Evolutionary conservation across 2,888 invertebrate genomes (phyloP).

Genomic region (Nephrotoma flavescens): DNA sequence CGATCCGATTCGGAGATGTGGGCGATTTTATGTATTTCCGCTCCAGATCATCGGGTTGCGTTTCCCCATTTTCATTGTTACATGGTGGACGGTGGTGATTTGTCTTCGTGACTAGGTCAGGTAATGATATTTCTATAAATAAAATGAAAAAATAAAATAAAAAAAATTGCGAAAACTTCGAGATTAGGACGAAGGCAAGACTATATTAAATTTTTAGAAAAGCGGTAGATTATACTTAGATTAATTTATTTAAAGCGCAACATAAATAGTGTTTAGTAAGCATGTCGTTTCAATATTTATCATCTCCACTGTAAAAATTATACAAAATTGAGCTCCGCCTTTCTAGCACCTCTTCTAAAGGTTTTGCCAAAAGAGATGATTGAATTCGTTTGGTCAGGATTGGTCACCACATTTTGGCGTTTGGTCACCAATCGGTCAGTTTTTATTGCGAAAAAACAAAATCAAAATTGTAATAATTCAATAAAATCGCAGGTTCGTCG

Average conservation of each 20-base stretch:
- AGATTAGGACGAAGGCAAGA: neutral
- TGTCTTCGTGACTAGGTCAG: conserved; percentile 14
- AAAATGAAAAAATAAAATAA: conserved; percentile 15
- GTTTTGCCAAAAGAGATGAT: no score
- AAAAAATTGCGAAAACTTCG: conserved; percentile 5
- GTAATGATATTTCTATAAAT: conserved; percentile 16
- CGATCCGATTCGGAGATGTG: neutral
- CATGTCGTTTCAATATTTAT: neutral
- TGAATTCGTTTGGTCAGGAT: no score
- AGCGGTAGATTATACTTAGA: neutral
- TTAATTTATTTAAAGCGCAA: neutral
- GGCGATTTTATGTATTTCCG: neutral
- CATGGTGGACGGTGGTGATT: neutral
- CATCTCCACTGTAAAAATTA: neutral
- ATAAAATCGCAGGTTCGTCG: no score
- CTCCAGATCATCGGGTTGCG: neutral
- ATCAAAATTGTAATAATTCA: no score
- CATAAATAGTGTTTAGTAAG: neutral
- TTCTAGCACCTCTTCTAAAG: no score
- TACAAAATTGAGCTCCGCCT: no score
- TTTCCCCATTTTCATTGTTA: neutral
- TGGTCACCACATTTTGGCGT: no score
- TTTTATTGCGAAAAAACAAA: no score
- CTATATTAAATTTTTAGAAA: neutral
- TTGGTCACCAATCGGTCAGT: no score